Base-by-base conservation (phyloP, 2,888 invertebrate genomes). In the Drosophila anomelani region DNA sequence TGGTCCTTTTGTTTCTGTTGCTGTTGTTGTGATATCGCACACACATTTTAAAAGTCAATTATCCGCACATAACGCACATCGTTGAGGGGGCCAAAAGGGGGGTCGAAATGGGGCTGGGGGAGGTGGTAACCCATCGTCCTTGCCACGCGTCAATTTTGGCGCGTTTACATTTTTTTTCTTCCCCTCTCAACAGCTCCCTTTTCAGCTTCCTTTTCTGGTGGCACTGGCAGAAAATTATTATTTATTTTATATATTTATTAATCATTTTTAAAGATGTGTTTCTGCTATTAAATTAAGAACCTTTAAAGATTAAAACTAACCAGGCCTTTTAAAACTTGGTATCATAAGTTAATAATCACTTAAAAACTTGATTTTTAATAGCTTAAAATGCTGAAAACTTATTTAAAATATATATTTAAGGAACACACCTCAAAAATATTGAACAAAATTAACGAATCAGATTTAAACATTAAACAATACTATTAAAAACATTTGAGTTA, bases 41-140 rank as follows among this genome's bases (percentile, higher is more conserved):
- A 84, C 84, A 84, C 84, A 84, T 89, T 85, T 85, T 85, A 85
- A 85, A 85, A 85, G 89, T 89, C 85, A 89, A 85, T 89, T 85
- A 85, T 89, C 88, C 89, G 85, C 88, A 87, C 80, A 87, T 87
- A 85, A 83, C 78, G 88, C 85, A 85, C 88, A 87, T 84, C 84
- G 81, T 84, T 84, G 83, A 75, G 43, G 49, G 60, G 56, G 59
- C 29, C 55, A 13, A 4, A 44, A 41, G 36, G 47, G 59, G 47
- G 47, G 44, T 12, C 12, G n/a, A 26, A 15, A 10, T 6, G n/a
- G 13, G 13, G 44, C 10, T 29, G 23, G 49, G 15, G 9, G 36
- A n/a, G 7, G 68, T n/a, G 10, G 41, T 32, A 60, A 47, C 51
- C 59, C 44, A 54, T 64, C 55, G 47, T 71, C 79, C 49, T 67